phyloP scores from a whole-genome alignment of 1,140 invertebrate species.

The Drosophila orosa region DNA sequence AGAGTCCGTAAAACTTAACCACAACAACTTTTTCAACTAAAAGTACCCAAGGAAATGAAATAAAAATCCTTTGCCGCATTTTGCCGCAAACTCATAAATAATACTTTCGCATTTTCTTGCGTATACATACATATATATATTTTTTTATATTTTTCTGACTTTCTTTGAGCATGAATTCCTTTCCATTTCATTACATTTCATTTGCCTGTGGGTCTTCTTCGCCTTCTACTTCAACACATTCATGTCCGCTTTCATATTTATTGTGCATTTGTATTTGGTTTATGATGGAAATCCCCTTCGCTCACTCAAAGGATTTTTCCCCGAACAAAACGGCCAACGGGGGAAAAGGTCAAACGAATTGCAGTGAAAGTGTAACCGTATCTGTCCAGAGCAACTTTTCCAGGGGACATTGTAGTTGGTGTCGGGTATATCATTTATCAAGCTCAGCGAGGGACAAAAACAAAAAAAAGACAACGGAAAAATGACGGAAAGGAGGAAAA shows the following conservation, averaged over 20 bases:
- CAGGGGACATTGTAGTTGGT: conserved; percentile 39
- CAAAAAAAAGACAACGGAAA: conserved; percentile 17
- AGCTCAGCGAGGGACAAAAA: conserved; percentile 53
- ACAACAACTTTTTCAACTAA: conserved; percentile 3
- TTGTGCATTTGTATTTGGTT: conserved; percentile 67
- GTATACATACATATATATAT: conserved; percentile 15
- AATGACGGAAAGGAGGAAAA: conserved; percentile 12
- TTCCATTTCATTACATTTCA: conserved; percentile 64
- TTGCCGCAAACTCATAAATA: conserved; percentile 60
- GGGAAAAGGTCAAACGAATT: conserved; percentile 36
- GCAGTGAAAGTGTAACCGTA: conserved; percentile 61
- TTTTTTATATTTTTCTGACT: conserved; percentile 22
- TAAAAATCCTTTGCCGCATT: conserved; percentile 29
- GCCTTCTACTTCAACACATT: conserved; percentile 53
- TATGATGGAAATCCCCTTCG: conserved; percentile 68
- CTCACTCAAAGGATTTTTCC: conserved; percentile 65
- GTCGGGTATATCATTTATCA: conserved; percentile 73
- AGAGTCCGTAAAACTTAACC: background rate
- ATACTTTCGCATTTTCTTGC: conserved; percentile 52
- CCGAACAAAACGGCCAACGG: conserved; percentile 22
- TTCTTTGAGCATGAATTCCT: conserved; percentile 33
- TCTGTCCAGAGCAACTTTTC: conserved; percentile 57
- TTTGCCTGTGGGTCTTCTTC: conserved; percentile 33
- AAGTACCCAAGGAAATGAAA: conserved; percentile 12
- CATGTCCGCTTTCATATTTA: conserved; percentile 60